Conservation (phyloP, 2,113 vertebrate species). For the Prionailurus viverrinus region DNA sequence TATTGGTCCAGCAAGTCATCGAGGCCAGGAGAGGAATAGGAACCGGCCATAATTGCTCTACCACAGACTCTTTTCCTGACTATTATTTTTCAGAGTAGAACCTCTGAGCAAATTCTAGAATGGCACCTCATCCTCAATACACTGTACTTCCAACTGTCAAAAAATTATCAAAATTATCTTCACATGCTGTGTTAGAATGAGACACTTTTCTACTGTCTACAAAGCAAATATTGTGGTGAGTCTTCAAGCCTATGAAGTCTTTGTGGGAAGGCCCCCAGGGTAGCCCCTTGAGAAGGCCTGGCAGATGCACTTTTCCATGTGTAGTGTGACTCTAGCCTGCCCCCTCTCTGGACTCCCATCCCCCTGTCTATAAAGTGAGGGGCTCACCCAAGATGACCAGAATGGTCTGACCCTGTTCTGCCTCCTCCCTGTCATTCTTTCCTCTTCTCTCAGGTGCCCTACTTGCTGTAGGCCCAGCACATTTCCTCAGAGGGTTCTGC, state of each 20-base stretch:
- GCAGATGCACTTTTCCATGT: not conserved
- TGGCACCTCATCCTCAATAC: not conserved
- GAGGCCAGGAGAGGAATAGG: not conserved
- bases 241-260: not conserved
- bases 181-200: not conserved
- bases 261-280: not conserved
- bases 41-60: not conserved
- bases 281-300: not conserved
- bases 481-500: not conserved
- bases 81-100: not conserved
- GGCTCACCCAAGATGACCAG: not conserved
- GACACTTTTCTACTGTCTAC: not conserved
- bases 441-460: not conserved
- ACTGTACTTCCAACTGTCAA: not conserved
- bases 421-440: not conserved
- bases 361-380: not conserved
- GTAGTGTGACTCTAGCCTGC: not conserved
- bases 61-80: not conserved
- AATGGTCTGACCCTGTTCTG: not conserved
- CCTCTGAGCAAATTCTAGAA: not conserved
- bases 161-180: not conserved
- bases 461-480: fast-evolving
- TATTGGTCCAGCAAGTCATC: too few relatives aligned
- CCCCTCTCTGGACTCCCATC: not conserved
- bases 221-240: not conserved